Conservation (phyloP, 1,140 invertebrate genomes). For the Dendrolimus kikuchii region DNA sequence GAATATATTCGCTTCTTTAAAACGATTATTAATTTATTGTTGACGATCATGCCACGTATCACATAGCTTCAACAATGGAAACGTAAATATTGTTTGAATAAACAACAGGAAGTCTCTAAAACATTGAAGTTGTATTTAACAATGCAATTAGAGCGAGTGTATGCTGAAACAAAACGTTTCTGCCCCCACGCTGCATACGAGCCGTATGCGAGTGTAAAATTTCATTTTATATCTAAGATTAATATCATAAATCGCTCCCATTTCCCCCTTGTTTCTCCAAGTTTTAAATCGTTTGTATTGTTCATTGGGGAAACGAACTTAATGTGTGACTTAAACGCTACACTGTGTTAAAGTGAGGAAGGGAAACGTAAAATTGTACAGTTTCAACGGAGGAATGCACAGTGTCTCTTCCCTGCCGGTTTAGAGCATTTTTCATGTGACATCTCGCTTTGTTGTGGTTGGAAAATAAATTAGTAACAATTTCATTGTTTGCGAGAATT, state of each 20-base stretch:
- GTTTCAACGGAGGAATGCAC: slow-evolving; percentile 50
- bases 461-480: slow-evolving; percentile 70
- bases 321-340: slow-evolving; percentile 56
- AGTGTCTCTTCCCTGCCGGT: slow-evolving; percentile 41
- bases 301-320: slow-evolving; percentile 46
- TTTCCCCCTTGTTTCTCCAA: slow-evolving; percentile 41
- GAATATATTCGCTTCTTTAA: too few relatives aligned
- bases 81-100: slow-evolving; percentile 4
- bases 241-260: slow-evolving; percentile 58
- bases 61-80: too few relatives aligned
- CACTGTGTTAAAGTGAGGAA: slow-evolving; percentile 47
- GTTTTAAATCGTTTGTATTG: slow-evolving; percentile 61
- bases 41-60: too few relatives aligned
- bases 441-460: slow-evolving; percentile 67
- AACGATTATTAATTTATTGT: too few relatives aligned
- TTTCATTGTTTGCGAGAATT: slow-evolving; percentile 66
- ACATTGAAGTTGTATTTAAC: slow-evolving; percentile 27
- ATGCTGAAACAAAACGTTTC: slow-evolving; percentile 40
- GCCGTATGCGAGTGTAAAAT: slow-evolving; percentile 52
- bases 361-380: slow-evolving; percentile 52
- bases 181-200: slow-evolving; percentile 37
- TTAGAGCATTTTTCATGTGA: slow-evolving; percentile 64
- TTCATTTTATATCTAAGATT: slow-evolving; percentile 58
- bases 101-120: slow-evolving; percentile 11
- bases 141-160: slow-evolving; percentile 46